Conservation (phyloP, 2,797 vertebrate genomes). For the Eulemur mongoz region DNA sequence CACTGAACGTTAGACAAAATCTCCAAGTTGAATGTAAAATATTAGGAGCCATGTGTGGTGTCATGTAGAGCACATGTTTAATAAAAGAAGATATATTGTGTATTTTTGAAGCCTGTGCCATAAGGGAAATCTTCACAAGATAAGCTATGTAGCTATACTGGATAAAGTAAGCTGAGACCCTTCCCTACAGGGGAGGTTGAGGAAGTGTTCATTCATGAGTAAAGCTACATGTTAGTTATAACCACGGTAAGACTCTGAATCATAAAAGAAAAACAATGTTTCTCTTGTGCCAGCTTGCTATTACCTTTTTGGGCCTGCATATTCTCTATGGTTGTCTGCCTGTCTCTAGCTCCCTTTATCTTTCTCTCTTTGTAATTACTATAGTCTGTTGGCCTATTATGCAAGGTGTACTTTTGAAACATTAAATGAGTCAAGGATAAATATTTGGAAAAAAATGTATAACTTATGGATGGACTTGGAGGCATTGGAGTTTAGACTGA, state of each 20-base stretch:
- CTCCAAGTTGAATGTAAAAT: neutral
- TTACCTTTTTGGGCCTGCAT: neutral
- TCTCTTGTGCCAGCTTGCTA: neutral
- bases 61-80: neutral
- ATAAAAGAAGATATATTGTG: neutral
- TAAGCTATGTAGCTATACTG: neutral
- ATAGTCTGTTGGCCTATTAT: neutral
- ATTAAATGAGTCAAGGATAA: neutral
- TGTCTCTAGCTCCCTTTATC: neutral
- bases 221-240: neutral
- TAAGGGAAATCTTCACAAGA: neutral
- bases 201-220: neutral
- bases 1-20: neutral
- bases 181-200: neutral
- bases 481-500: neutral
- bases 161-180: neutral
- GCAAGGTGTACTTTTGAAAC: neutral
- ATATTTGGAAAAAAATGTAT: neutral
- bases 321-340: neutral
- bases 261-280: neutral
- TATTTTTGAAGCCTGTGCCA: neutral
- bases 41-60: neutral
- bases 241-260: neutral
- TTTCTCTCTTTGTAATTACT: neutral
- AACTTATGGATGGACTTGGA: neutral